These are phyloP conservation scores for Porites lobata DNA, from an alignment of 92 coral and sea anemone species.

Conservation along the genomic window DNA sequence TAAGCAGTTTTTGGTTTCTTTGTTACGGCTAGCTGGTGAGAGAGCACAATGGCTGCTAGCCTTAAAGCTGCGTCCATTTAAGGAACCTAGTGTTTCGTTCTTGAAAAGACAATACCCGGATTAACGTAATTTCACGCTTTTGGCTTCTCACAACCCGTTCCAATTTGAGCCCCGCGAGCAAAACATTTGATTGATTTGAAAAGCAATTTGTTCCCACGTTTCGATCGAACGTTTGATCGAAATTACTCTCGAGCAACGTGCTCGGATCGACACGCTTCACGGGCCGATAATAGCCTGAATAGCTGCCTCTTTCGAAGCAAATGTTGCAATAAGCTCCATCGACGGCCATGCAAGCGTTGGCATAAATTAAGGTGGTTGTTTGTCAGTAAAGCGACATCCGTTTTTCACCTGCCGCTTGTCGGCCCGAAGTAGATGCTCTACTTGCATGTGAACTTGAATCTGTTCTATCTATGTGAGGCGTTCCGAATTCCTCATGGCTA, in stretches of 20 bases:
- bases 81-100: conserved; percentile 12
- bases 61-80: not conserved
- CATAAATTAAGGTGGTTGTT: conserved; percentile 78
- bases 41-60: not conserved
- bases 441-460: conserved; percentile 30
- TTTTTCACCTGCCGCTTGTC: conserved; percentile 68
- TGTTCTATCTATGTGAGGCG: conserved; percentile 54
- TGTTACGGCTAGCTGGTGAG: not conserved
- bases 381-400: conserved; percentile 27
- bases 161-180: conserved; percentile 63
- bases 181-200: conserved; percentile 79
- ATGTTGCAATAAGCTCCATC: conserved; percentile 31
- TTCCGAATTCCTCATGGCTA: conserved; percentile 86
- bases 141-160: conserved; percentile 48
- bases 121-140: conserved; percentile 28
- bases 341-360: conserved; percentile 51
- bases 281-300: conserved; percentile 7
- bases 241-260: not conserved
- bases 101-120: conserved; percentile 28
- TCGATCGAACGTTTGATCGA: conserved; percentile 51
- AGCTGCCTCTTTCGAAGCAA: conserved; percentile 32
- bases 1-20: not conserved
- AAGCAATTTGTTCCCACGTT: conserved; percentile 70
- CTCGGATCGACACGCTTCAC: conserved; percentile 20
- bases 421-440: conserved; percentile 46